Base-by-base conservation (phyloP, 2,113 vertebrate genomes). In the Psettodes erumei region DNA sequence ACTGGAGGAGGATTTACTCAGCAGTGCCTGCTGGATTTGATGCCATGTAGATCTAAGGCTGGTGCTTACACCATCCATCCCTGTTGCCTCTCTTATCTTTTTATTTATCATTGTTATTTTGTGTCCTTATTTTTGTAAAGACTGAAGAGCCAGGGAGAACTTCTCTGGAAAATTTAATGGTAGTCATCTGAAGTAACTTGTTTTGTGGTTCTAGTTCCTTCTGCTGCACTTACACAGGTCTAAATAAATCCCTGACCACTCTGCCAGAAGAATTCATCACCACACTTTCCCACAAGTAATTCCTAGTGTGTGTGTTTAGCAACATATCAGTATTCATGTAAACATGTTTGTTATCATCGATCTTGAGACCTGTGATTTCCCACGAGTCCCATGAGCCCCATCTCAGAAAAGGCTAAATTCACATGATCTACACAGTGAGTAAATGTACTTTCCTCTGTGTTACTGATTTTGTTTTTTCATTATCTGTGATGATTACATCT, bases 21-120 rank as follows among this genome's bases (percentile, higher is more conserved):
- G 15, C 8, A 1, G n/a, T 10, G 16, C 16, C 64, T 40, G 6
- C 25, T 54, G 40, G 69, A 65, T 61, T 65, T 60, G 21, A 47
- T 68, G n/a, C 43, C 43, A 66, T 58, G 45, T 19, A 47, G 23
- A 47, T 65, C 18, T 66, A n/a, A 77, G 35, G 21, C 30, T 48
- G 1, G n/a, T 0, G 7, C 70, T 47, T 58, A 63, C 83, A 75
- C 40, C 38, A 73, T 18, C 11, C 56, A 60, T 40, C 45, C 48
- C 35, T 45, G 59, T 70, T 64, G 19, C 23, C 16, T 10, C 13
- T 13, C 8, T 37, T 37, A 37, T 37, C 9, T 10, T 37, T 8
- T 10, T 37, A 10, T 10, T 8, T 37, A 37, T 37, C 11, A 37
- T 9, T 37, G 13, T 38, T 38, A 13, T 38, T 38, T 3, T 38